Conservation (phyloP, 2,888 invertebrate genomes). For the Cerceris ruficornis region DNA sequence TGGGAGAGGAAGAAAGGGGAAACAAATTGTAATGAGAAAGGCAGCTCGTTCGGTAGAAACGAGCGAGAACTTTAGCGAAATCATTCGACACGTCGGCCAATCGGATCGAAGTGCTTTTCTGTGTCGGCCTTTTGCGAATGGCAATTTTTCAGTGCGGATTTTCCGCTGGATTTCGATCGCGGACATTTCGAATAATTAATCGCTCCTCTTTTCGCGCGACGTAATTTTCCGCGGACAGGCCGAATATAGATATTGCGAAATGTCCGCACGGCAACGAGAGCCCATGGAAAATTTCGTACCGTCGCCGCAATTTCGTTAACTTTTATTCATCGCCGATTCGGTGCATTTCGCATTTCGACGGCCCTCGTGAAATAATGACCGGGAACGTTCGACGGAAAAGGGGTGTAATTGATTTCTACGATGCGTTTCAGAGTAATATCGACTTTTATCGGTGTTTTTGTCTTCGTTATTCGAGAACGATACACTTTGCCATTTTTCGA, state of each 20-base stretch:
- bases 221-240: not conserved
- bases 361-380: no score
- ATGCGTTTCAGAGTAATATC: no score
- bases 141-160: conserved; percentile 54
- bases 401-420: no score
- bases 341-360: no score
- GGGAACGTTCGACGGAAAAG: no score
- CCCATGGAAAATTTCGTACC: not conserved
- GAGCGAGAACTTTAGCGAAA: conserved; percentile 57
- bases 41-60: conserved; percentile 38
- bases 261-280: not conserved
- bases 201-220: conserved; percentile 37
- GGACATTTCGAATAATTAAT: conserved; percentile 55
- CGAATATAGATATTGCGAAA: conserved; percentile 50
- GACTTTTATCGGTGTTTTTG: no score
- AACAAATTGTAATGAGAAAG: conserved; percentile 33
- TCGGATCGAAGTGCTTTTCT: conserved; percentile 71
- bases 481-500: no score
- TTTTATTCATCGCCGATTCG: not conserved
- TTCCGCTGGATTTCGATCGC: conserved; percentile 41
- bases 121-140: conserved; percentile 60
- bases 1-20: conserved; percentile 19
- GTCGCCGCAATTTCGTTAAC: conserved; percentile 3
- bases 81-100: conserved; percentile 55
- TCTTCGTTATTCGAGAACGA: no score